Evolutionary conservation across 2,797 vertebrate genomes (phyloP), one percentile per base, ranked within the genome.

Genomic region (Takifugu rubripes): DNA sequence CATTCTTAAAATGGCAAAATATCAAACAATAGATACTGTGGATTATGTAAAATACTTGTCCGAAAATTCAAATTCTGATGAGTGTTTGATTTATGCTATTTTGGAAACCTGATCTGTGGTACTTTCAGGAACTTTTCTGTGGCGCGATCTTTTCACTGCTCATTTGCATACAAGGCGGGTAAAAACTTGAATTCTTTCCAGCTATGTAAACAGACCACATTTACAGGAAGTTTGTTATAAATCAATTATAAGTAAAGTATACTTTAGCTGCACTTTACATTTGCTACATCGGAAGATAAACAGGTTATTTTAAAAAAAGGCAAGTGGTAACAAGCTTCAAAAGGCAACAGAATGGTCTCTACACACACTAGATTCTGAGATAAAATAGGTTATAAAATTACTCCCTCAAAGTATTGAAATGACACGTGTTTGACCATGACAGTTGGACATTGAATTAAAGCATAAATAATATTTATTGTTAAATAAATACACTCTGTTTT

Each of bases 121-220:
- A 50, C 83, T 85, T 85, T 42, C 59, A 75, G 5, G 84, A 8
- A n/a, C 61, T 72, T 29, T 3, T 2, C 6, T n/a, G 50, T 67
- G 84, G 87, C 89, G 89, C 83, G 87, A 88, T 75, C 26, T 51
- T 67, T 69, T 74, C 49, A 40, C 43, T 55, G 2, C 0, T 2
- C 0, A 80, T 89, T 87, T 85, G 74, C 87, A 88, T 89, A 66
- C 67, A 77, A 64, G 65, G 89, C 87, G 87, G 70, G 87, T 80
- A 86, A 88, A 85, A 33, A 65, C 12, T 68, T 77, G 53, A 67
- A 0, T 11, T 2, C 6, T 5, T 16, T 70, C 63, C 78, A 72
- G 57, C 27, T 64, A 9, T 10, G 9, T 1, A 59, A 31, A 21
- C 0, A 45, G 33, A 12, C 24, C 21, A 49, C 0, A 8, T 5